A percentile compares a stretch with the other conserved stretches of the same genome.
phyloP scores from a whole-genome alignment of 2,113 vertebrate genomes.

The Chaetops frenatus region DNA sequence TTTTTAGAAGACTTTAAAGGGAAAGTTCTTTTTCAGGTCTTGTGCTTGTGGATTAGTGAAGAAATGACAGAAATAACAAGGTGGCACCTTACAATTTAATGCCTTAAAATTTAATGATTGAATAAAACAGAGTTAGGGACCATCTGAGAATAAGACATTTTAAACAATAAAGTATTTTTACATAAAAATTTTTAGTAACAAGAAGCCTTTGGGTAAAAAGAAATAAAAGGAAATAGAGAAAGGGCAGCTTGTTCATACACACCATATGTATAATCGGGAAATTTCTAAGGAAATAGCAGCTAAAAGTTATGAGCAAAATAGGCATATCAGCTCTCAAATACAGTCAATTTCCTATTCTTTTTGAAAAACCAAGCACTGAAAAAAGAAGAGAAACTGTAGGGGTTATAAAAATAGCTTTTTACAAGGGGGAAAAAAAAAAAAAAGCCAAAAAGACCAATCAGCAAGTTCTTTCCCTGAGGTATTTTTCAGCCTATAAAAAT shows the following conservation, averaged over 20 bases:
- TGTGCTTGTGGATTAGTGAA: not conserved
- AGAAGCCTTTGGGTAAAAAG: not conserved
- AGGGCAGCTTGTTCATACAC: not conserved
- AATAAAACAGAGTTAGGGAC: not conserved
- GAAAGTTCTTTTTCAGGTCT: not conserved
- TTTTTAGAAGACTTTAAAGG: not conserved
- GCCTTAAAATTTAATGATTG: conserved; percentile 14
- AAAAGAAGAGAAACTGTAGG: not conserved
- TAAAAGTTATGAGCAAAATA: not conserved
- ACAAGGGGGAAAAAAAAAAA: not conserved
- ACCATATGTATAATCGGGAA: not conserved
- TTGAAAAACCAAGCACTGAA: not conserved
- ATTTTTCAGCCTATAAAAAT: not conserved
- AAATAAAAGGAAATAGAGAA: not conserved
- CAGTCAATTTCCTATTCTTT: not conserved
- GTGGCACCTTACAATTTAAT: not conserved
- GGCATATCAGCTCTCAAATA: not conserved
- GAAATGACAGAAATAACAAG: not conserved
- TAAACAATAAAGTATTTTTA: not conserved
- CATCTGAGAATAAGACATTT: not conserved
- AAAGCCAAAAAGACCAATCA: not conserved
- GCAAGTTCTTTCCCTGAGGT: not conserved
- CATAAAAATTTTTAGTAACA: not conserved
- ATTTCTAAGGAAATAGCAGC: conserved; percentile 21
- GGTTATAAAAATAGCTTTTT: not conserved